phyloP scores from a whole-genome alignment of 2,113 vertebrate genomes.

The Otolemur garnettii region DNA sequence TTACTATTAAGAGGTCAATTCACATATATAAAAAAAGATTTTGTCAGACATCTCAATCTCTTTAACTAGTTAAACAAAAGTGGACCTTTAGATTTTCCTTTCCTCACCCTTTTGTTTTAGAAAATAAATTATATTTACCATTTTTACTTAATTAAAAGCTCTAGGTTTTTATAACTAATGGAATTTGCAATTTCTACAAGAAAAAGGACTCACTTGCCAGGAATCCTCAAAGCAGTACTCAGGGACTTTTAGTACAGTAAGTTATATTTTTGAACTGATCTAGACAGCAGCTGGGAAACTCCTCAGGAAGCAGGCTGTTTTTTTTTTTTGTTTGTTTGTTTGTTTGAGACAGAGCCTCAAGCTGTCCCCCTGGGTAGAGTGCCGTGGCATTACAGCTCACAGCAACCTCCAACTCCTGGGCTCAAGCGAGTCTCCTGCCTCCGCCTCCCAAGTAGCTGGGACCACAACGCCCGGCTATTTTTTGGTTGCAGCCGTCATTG shows the following conservation, averaged over 20 bases:
- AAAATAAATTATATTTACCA: not conserved
- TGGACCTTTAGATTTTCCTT: not conserved
- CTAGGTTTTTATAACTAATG: conserved; percentile 28
- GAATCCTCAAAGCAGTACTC: not conserved
- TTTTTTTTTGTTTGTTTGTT: too few species aligned
- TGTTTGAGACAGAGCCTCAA: too few species aligned
- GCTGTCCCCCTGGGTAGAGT: too few species aligned
- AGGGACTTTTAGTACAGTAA: not conserved
- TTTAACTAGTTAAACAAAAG: conserved; percentile 7
- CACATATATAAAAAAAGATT: not conserved
- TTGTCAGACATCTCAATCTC: not conserved
- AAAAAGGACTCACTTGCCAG: not conserved
- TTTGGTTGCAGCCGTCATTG: too few species aligned
- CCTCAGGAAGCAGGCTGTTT: conserved; percentile 1
- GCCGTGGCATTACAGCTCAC: too few species aligned
- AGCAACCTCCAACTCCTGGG: too few species aligned
- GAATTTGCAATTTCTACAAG: not conserved
- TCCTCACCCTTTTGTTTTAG: not conserved
- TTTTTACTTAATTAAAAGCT: conserved; percentile 34
- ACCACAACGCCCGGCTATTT: too few species aligned
- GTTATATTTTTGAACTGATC: not conserved
- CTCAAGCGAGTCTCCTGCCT: too few species aligned
- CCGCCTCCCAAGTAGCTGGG: too few species aligned
- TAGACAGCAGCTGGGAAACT: not conserved
- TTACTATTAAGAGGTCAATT: not conserved